Evolutionary conservation across 2,113 vertebrate species (phyloP).

Genomic region (Rhabdomys dilectus): DNA sequence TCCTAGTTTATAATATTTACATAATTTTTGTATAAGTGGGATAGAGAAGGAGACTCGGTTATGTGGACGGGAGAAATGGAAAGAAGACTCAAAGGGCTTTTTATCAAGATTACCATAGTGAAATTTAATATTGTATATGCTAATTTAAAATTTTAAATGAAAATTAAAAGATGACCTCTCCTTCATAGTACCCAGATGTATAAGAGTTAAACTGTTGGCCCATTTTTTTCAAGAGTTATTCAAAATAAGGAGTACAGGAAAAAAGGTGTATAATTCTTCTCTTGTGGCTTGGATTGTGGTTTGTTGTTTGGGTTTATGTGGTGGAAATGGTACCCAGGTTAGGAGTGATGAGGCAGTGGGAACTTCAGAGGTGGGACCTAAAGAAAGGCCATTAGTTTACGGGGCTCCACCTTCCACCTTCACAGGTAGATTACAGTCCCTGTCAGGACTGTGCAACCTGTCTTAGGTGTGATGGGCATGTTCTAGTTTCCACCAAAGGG

Average conservation of each 20-base stretch:
- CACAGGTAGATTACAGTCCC: neutral
- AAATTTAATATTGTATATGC: neutral
- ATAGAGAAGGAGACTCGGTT: no score
- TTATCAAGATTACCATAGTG: neutral
- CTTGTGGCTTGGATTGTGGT: neutral
- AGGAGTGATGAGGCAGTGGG: neutral
- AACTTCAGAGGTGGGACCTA: neutral
- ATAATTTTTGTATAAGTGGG: neutral
- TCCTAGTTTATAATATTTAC: neutral
- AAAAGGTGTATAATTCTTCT: neutral
- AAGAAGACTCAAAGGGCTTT: neutral
- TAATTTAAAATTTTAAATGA: neutral
- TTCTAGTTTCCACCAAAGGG: neutral
- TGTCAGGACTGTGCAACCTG: neutral
- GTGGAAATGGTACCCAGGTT: neutral
- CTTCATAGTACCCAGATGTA: neutral
- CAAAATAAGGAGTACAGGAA: neutral
- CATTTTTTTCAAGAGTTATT: constrained; percentile 6
- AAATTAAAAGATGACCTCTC: neutral
- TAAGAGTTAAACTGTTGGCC: neutral
- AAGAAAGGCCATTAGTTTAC: neutral
- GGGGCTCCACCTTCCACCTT: no score
- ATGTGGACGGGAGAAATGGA: neutral
- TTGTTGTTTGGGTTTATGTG: neutral
- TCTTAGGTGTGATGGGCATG: neutral